These are phyloP conservation scores for Antrozous pallidus DNA, from an alignment of 2,797 vertebrate species.

Conservation along the genomic window DNA sequence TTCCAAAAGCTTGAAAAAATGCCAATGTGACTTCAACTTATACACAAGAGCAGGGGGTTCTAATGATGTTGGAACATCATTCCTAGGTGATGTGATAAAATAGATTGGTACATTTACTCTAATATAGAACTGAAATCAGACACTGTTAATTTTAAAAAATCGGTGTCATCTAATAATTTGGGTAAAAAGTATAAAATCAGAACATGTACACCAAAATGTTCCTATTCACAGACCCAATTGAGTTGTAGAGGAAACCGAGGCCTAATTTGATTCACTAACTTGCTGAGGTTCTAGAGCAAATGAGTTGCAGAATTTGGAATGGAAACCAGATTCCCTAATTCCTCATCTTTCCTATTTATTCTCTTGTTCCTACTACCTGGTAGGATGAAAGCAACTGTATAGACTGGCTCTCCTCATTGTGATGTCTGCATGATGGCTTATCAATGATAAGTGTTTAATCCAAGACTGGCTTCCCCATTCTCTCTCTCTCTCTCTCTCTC, in stretches of 20 bases:
- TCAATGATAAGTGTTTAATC: neutral
- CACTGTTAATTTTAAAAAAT: neutral
- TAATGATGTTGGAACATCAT: conserved; percentile 39
- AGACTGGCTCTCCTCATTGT: neutral
- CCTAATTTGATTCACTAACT: neutral
- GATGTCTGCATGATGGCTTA: neutral
- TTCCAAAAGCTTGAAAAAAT: neutral
- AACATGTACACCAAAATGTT: neutral
- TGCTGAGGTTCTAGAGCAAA: neutral
- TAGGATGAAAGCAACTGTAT: neutral
- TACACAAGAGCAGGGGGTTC: neutral
- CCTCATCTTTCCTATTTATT: neutral
- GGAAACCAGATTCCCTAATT: neutral
- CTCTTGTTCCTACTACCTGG: neutral
- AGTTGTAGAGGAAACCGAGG: neutral
- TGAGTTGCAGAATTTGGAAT: neutral
- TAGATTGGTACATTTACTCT: neutral
- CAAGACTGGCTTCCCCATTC: neutral
- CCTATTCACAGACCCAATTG: neutral
- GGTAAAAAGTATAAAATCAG: neutral
- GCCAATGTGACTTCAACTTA: neutral
- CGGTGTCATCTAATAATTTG: neutral
- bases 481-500: too few species aligned
- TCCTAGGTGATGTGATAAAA: conserved; percentile 29
- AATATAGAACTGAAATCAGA: neutral